Evolutionary conservation across 2,113 vertebrate genomes (phyloP).

Genomic region (Grallaria varia): DNA sequence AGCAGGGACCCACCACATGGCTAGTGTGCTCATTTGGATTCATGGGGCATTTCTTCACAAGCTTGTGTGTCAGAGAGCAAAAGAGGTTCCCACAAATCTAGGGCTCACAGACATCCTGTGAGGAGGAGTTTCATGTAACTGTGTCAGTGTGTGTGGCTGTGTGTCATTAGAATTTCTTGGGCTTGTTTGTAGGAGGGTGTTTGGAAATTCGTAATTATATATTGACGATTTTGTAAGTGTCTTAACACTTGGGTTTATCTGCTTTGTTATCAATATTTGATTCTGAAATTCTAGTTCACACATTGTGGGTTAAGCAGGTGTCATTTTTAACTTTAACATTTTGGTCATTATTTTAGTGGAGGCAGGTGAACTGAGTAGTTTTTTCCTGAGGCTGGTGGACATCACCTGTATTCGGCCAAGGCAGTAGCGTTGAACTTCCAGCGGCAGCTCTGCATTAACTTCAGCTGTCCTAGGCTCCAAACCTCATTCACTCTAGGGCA

Average conservation of each 20-base stretch:
- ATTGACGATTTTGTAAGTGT: not conserved
- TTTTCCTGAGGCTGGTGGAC: not conserved
- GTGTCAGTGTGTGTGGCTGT: not conserved
- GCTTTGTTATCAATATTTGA: not conserved
- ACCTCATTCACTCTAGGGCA: not conserved
- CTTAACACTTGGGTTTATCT: not conserved
- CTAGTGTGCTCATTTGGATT: not conserved
- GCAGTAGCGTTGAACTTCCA: not conserved
- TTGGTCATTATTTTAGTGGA: not conserved
- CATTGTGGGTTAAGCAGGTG: not conserved
- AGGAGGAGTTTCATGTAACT: not conserved
- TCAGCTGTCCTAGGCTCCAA: not conserved
- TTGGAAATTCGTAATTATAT: not conserved
- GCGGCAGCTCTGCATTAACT: not conserved
- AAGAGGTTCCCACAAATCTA: not conserved
- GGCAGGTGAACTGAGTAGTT: not conserved
- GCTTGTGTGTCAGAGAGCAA: not conserved
- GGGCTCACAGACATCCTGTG: not conserved
- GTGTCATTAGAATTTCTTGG: not conserved
- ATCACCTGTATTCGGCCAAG: not conserved
- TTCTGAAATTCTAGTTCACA: not conserved
- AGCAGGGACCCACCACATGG: not conserved
- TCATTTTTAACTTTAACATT: not conserved
- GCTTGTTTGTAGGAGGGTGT: not conserved
- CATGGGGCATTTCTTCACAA: not conserved